These are phyloP conservation scores for Pammene aurita DNA, from an alignment of 2,888 invertebrate species.

Conservation along the genomic window DNA sequence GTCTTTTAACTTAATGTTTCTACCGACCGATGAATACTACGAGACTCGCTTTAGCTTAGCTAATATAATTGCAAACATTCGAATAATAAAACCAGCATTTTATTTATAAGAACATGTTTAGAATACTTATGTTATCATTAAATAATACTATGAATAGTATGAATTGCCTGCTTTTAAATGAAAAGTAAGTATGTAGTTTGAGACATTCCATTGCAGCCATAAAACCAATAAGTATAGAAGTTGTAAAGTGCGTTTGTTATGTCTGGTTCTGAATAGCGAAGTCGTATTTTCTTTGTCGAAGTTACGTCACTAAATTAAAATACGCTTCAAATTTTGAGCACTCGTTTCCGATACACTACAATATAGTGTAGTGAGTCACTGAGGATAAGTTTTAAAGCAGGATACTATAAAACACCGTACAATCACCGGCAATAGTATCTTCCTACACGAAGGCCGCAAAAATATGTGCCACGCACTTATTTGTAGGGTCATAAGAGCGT, in stretches of 20 bases:
- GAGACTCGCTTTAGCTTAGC: not conserved
- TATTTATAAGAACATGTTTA: not conserved
- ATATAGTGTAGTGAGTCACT: conserved; percentile 21
- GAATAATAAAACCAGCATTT: conserved; percentile 13
- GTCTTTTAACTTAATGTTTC: conserved; percentile 57
- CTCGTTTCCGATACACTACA: conserved; percentile 17
- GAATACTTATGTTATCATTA: not conserved
- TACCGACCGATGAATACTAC: conserved; percentile 45
- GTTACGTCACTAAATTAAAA: conserved; percentile 31
- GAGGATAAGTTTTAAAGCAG: conserved; percentile 16
- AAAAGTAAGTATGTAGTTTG: not conserved
- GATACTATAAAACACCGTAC: conserved; percentile 11
- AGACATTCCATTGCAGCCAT: not conserved
- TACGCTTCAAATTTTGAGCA: conserved; percentile 28
- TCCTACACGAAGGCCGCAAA: no score
- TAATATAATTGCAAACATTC: not conserved
- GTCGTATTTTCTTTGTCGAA: conserved; percentile 7
- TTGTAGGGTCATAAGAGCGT: no score
- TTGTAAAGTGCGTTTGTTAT: conserved; percentile 12
- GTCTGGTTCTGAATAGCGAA: not conserved
- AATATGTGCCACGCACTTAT: no score
- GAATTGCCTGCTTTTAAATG: no score
- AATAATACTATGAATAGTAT: not conserved
- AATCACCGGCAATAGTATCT: no score
- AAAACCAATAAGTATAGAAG: not conserved